Evolutionary conservation across 2,113 vertebrate species (phyloP), one percentile per base, ranked within the genome.

Genomic region (Gila orcuttii): DNA sequence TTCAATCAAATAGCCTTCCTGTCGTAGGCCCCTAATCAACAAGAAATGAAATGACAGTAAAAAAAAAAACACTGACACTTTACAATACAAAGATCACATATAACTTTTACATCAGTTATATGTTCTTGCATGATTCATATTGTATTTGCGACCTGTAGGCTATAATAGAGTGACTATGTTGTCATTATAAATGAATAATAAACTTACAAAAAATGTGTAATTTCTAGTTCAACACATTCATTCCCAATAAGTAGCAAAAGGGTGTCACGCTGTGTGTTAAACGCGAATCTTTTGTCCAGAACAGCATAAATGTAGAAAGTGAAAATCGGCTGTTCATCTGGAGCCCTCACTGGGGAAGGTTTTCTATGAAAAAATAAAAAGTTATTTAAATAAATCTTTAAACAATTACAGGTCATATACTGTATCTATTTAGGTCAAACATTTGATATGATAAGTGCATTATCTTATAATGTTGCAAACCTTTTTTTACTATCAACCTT

Each of bases 221-320:
- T 86, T 13, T 90, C 0, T 0, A 93, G 39, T 17, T 64, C 23
- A 0, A 7, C 0, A 3, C 0, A 0, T 6, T 0, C 0, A 11
- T 0, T 13, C 0, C 2, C 12, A 33, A 0, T 0, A 39, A 0
- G n/a, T 23, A 93, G 2, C 0, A 79, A 0, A 0, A 94, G 52
- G 0, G 13, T 77, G 87, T 95, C 87, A 0, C 0, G 0, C 0
- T 89, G 0, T 12, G 0, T n/a, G 39, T 79, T 82, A 82, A 94
- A 94, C 62, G 2, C 79, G 2, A 95, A 95, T 80, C 25, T 89
- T 66, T 88, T 93, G 81, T 93, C 93, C 85, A 95, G 47, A 42
- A 94, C 89, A 7, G 93, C 90, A 2, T 94, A 90, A 68, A 94
- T 82, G 87, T 94, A 79, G 31, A 95, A 79, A 50, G 90, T 93